Evolutionary conservation across 2,888 invertebrate species (phyloP).

Genomic region (Euzophera pinguis): DNA sequence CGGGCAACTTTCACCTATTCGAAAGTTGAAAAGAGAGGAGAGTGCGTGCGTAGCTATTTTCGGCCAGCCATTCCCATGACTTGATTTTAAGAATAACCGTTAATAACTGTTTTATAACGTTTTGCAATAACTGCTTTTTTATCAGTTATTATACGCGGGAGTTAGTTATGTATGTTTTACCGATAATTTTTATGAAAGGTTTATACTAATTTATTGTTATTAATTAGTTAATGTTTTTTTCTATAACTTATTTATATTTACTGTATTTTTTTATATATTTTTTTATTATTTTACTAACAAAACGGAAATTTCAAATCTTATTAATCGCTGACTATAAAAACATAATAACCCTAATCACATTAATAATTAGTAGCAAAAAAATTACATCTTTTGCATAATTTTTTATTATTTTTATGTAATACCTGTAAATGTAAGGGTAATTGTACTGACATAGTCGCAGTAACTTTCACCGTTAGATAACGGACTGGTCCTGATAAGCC

Average conservation of each 20-base stretch:
- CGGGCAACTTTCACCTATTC: constrained; percentile 34
- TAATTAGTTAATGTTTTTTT: too few relatives aligned
- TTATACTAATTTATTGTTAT: too few relatives aligned
- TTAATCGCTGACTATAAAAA: too few relatives aligned
- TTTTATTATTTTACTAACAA: too few relatives aligned
- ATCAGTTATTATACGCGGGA: neutral
- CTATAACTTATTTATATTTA: too few relatives aligned
- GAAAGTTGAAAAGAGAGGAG: constrained; percentile 33
- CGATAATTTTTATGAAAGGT: too few relatives aligned
- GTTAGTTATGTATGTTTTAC: too few relatives aligned
- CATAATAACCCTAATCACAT: too few relatives aligned
- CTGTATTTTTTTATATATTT: too few relatives aligned
- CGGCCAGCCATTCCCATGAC: constrained; percentile 23
- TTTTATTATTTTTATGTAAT: neutral
- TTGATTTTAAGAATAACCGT: constrained; percentile 19
- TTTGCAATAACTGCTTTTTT: constrained; percentile 20
- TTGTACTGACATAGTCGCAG: neutral
- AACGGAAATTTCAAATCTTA: too few relatives aligned
- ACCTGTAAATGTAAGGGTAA: neutral
- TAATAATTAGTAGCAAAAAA: too few relatives aligned
- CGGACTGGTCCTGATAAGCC: constrained; percentile 21
- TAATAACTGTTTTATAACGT: constrained; percentile 17
- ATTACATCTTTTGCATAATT: too few relatives aligned
- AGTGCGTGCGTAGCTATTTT: constrained; percentile 31
- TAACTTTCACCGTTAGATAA: constrained; percentile 40